Evolutionary conservation across 2,113 vertebrate species (phyloP), one percentile per base, ranked within the genome.

Genomic region (Dissostichus mawsoni): DNA sequence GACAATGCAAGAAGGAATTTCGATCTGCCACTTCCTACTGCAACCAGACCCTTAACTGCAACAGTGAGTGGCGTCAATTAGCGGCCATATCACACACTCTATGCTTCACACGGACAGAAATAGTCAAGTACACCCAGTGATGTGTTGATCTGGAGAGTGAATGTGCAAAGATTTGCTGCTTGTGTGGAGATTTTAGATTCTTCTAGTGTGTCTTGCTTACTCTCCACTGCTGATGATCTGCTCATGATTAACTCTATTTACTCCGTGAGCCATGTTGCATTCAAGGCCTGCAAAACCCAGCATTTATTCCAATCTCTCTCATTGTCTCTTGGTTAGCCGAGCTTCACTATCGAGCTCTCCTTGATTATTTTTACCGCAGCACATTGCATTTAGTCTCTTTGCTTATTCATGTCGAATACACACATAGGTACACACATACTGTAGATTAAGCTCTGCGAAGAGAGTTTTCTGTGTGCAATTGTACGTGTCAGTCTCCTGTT

Each of bases 391-490:
- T 44, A n/a, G 8, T 58, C 64, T 66, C 66, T 25, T 45, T 65
- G 52, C 76, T 84, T 53, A 82, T 79, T 78, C 70, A 64, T 82
- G 85, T 80, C 69, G 64, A 78, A 63, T 50, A 41, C 57, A 56
- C 10, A 8, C 51, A 67, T n/a, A 66, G 58, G 67, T 41, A 18
- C 57, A 62, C 78, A 52, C 53, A 45, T 53, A 33, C 14, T 36
- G 18, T 5, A 41, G 83, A 84, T 66, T 68, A 78, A 89, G 65
- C 47, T n/a, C 65, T 81, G 85, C 70, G 67, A 45, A 67, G 45
- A 20, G 62, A 66, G 74, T 65, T 6, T 76, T 67, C 16, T 73
- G 76, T 66, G 55, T 76, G 78, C 0, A 41, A 53, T 25, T 63
- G 58, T 17, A 1, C 14, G 61, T 51, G 61, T 69, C 74, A 51